phyloP scores from a whole-genome alignment of 2,797 vertebrate species.

The Lophius americanus region DNA sequence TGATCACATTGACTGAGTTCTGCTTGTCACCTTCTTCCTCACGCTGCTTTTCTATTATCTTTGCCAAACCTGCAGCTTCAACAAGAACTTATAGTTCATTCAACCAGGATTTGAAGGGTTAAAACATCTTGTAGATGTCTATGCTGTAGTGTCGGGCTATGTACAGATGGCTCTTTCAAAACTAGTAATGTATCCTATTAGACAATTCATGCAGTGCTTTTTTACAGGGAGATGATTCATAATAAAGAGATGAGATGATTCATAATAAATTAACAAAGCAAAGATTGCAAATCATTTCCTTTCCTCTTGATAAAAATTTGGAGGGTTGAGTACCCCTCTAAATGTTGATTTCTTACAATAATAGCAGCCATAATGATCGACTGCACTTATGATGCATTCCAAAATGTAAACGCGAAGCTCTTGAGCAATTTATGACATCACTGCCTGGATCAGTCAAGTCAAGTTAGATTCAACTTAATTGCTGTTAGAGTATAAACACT shows the following conservation, averaged over 20 bases:
- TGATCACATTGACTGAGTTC: not conserved
- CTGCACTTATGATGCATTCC: no score
- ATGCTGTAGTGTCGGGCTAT: slow-evolving; percentile 18
- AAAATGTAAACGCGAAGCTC: not conserved
- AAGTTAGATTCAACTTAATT: no score
- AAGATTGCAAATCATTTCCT: no score
- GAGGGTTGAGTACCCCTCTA: no score
- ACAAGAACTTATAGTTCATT: not conserved
- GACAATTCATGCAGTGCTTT: slow-evolving; percentile 14
- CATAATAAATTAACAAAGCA: no score
- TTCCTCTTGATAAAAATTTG: no score
- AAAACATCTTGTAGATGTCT: slow-evolving; percentile 17
- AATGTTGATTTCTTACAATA: not conserved
- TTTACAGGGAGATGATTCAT: not conserved
- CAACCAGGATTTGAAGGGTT: slow-evolving; percentile 16
- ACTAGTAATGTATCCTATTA: slow-evolving; percentile 30
- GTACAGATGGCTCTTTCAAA: slow-evolving; percentile 17
- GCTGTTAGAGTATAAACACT: no score
- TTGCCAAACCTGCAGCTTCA: not conserved
- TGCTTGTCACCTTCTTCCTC: not conserved
- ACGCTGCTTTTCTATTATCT: not conserved
- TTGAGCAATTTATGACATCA: no score
- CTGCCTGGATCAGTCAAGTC: no score
- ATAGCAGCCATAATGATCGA: not conserved
- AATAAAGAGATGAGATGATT: no score